Evolutionary conservation across 2,888 invertebrate species (phyloP), one percentile per base, ranked within the genome.

Genomic region (Melanchra persicariae): DNA sequence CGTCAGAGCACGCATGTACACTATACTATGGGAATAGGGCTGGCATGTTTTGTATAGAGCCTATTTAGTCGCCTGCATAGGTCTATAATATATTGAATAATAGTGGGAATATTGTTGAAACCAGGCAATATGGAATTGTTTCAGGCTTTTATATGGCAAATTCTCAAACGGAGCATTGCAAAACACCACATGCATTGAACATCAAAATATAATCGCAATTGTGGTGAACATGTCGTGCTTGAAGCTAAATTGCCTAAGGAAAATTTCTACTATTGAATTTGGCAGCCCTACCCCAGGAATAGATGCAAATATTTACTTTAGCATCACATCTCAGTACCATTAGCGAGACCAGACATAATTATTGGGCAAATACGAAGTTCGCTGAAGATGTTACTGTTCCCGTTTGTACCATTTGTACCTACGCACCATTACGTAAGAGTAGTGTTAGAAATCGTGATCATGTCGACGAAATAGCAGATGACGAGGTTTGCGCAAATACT

Each of bases 301-400:
- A 55, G n/a, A 75, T 54, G 47, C 64, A 71, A 85, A 83, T 77
- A 78, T 83, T 83, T 73, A 73, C 69, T 55, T 74, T 40, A 69
- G 34, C 70, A 67, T 75, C 59, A 59, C 77, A 73, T 77, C 77
- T 75, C 60, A 30, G 61, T 57, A 57, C 67, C 73, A 85, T 83
- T 78, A 77, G 74, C 70, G 63, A 83, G 55, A 73, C 71, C 83
- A 81, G 76, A 67, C 73, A 61, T 80, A 67, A 77, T 80, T 77
- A 83, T 74, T 66, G 22, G 51, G 58, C 60, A 70, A 85, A 85
- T 67, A 80, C 54, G 37, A 64, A 52, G 64, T 58, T 70, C 45
- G 60, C 47, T 63, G 30, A 49, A 72, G 57, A 61, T 40, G 51
- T 62, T 58, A 58, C 57, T 62, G 51, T 65, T 61, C 49, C 26